Evolutionary conservation across 2,113 vertebrate species (phyloP).

Genomic region (Melanotaenia duboulayi): DNA sequence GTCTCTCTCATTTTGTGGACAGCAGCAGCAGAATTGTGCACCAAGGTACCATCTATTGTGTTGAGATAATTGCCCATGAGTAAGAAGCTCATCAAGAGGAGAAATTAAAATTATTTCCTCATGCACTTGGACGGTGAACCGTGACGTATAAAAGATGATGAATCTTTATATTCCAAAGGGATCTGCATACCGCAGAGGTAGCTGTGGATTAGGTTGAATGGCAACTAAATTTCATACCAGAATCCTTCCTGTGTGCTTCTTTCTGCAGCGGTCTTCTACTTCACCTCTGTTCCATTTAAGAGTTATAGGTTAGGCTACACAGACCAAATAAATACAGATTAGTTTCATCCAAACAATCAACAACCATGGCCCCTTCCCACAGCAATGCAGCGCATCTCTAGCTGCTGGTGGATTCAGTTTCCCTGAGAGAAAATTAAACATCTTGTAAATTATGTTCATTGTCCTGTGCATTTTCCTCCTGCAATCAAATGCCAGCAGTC

Average conservation of each 20-base stretch:
- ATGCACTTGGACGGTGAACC: constrained; percentile 77
- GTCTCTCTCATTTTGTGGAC: constrained; percentile 51
- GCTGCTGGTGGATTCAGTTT: constrained; percentile 70
- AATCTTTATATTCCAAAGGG: constrained; percentile 83
- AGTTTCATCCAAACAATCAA: constrained; percentile 66
- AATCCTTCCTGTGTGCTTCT: constrained; percentile 21
- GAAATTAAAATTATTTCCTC: constrained; percentile 86
- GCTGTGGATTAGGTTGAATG: constrained; percentile 81
- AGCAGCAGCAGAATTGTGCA: constrained; percentile 65
- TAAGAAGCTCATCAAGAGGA: constrained; percentile 85
- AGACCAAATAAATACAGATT: constrained; percentile 48
- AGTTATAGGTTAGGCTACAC: constrained; percentile 51
- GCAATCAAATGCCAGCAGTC: constrained; percentile 72
- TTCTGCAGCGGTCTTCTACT: background rate
- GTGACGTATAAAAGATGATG: constrained; percentile 83
- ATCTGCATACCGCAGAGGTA: constrained; percentile 75
- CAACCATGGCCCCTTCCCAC: constrained; percentile 32
- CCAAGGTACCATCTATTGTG: constrained; percentile 81
- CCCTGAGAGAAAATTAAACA: constrained; percentile 74
- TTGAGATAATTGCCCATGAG: constrained; percentile 84
- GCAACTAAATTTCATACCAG: constrained; percentile 61
- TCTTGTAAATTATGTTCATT: constrained; percentile 76
- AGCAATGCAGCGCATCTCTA: constrained; percentile 47
- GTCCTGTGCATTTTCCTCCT: constrained; percentile 57
- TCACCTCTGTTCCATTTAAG: constrained; percentile 6